Evolutionary conservation across 2,888 invertebrate genomes (phyloP).

Genomic region (Ormyrus rosae): DNA sequence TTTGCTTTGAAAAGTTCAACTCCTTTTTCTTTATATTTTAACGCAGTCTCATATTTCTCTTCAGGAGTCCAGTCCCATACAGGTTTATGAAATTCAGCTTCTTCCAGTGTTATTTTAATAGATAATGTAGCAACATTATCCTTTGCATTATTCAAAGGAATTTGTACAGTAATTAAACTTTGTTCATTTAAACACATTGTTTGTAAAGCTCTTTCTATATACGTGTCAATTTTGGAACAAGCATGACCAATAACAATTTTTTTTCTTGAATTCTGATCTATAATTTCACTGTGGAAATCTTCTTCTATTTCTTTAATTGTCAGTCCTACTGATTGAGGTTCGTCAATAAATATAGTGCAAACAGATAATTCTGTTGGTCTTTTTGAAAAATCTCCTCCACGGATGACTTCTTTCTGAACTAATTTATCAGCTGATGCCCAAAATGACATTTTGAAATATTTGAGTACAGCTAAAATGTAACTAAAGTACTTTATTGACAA

Average conservation of each 20-base stretch:
- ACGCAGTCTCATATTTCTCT: conserved; percentile 77
- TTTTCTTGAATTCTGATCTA: conserved; percentile 59
- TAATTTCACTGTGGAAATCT: conserved; percentile 73
- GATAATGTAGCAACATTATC: conserved; percentile 72
- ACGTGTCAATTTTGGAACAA: conserved; percentile 77
- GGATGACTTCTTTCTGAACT: conserved; percentile 65
- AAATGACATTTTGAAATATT: conserved; percentile 28
- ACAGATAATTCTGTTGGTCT: conserved; percentile 68
- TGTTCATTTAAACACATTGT: conserved; percentile 78
- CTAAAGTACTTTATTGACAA: neutral
- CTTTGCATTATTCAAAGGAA: conserved; percentile 67
- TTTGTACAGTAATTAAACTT: conserved; percentile 70
- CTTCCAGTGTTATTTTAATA: conserved; percentile 75
- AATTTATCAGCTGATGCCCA: conserved; percentile 58
- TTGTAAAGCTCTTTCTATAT: conserved; percentile 78
- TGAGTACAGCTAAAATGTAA: neutral
- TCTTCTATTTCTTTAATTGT: conserved; percentile 56
- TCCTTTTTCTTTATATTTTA: conserved; percentile 79
- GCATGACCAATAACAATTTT: conserved; percentile 76
- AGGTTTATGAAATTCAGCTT: conserved; percentile 76
- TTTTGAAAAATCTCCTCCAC: conserved; percentile 59
- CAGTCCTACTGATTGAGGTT: conserved; percentile 39
- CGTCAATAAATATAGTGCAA: conserved; percentile 65
- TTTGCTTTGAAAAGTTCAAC: conserved; percentile 82
- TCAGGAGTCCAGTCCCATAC: conserved; percentile 80